phyloP scores from a whole-genome alignment of 1,140 invertebrate genomes.

The Mactra quadrangularis region DNA sequence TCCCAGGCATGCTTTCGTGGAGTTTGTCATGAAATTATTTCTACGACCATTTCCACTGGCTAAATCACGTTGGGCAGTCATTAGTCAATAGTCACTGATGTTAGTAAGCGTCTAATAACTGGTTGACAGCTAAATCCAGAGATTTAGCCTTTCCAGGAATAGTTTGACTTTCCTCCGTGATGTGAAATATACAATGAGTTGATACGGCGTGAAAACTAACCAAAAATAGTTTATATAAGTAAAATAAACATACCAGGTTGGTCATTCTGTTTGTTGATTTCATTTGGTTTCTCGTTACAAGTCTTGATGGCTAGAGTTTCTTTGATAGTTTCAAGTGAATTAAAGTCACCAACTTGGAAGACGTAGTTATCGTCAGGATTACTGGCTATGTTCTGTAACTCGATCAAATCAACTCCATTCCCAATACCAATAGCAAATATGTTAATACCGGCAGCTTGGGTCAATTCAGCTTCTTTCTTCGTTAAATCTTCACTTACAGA shows the following conservation, averaged over 20 bases:
- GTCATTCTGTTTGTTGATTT: conserved; percentile 17
- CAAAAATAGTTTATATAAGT: too few species aligned
- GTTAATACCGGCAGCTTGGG: conserved; percentile 66
- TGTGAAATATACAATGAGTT: too few species aligned
- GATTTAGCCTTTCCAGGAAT: too few species aligned
- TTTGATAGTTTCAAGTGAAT: conserved; percentile 74
- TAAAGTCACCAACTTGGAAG: conserved; percentile 68
- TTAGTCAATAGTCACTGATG: too few species aligned
- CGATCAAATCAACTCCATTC: conserved; percentile 64
- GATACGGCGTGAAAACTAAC: too few species aligned
- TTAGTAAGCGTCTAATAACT: too few species aligned
- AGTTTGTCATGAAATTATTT: too few species aligned
- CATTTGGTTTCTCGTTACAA: conserved; percentile 63
- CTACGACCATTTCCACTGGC: too few species aligned
- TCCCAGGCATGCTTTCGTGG: too few species aligned
- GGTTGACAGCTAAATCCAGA: too few species aligned
- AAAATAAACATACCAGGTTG: conserved; percentile 61
- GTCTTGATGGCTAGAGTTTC: conserved; percentile 70
- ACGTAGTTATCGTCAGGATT: conserved; percentile 66
- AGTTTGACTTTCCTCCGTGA: too few species aligned
- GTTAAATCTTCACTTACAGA: conserved; percentile 68
- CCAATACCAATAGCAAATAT: conserved; percentile 75
- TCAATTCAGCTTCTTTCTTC: conserved; percentile 61
- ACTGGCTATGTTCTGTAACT: conserved; percentile 70
- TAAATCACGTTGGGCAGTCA: too few species aligned